Percentiles rank a stretch among this genome's conserved stretches.
These are phyloP conservation scores for Polypterus bichir DNA, from an alignment of 2,113 vertebrate species.

Conservation along the genomic window DNA sequence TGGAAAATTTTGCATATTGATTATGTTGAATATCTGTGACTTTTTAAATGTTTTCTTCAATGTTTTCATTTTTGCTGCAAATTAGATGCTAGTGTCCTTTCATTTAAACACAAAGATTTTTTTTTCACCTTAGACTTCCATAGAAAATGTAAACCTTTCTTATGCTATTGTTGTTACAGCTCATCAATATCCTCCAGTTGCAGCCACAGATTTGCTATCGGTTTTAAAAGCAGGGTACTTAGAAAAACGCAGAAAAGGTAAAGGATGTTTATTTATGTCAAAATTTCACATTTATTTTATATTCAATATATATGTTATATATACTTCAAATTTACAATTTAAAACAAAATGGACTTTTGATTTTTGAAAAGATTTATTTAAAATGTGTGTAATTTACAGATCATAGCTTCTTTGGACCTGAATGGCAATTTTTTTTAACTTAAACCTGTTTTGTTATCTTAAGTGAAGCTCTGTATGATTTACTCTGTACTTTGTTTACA, in stretches of 20 bases:
- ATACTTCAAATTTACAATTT: too few relatives aligned
- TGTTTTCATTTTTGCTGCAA: too few relatives aligned
- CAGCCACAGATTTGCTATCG: constrained; percentile 74
- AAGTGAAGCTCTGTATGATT: too few relatives aligned
- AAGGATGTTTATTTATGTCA: not conserved
- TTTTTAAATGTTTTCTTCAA: too few relatives aligned
- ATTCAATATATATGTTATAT: not conserved
- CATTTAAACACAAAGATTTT: too few relatives aligned
- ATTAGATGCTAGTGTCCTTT: too few relatives aligned
- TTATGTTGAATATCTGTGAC: too few relatives aligned
- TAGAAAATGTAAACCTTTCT: too few relatives aligned
- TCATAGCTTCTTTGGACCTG: constrained; percentile 88
- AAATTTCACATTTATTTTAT: not conserved
- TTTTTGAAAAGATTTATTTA: not conserved
- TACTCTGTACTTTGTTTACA: too few relatives aligned
- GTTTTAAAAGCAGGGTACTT: constrained; percentile 82
- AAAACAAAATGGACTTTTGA: not conserved
- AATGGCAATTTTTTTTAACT: constrained; percentile 60
- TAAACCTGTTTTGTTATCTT: too few relatives aligned
- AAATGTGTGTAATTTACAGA: constrained; percentile 48
- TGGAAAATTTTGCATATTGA: too few relatives aligned
- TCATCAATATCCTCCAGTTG: constrained; percentile 68
- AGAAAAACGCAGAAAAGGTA: constrained; percentile 92
- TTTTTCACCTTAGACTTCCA: too few relatives aligned
- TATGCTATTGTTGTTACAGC: constrained; percentile 42